These are phyloP conservation scores for Gymnogyps californianus DNA, from an alignment of 2,113 vertebrate genomes.

Conservation along the genomic window DNA sequence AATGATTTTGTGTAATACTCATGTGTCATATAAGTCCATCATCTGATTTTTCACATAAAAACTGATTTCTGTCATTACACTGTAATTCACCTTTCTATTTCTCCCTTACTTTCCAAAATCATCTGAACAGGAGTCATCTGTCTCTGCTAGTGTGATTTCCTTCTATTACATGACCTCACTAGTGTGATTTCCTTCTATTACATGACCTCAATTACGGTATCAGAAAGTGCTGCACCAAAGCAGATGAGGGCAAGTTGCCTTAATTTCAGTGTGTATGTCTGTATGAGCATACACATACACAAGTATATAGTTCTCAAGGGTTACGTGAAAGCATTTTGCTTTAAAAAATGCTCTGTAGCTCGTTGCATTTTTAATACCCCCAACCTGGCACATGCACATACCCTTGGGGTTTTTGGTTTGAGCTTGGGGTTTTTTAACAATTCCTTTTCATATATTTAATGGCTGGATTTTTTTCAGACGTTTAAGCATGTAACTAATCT, in stretches of 20 bases:
- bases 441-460: not conserved
- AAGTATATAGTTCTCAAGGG: not conserved
- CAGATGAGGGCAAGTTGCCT: not conserved
- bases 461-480: not conserved
- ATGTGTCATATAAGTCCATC: not conserved
- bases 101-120: conserved; percentile 4
- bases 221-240: not conserved
- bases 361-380: not conserved
- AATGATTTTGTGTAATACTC: not conserved
- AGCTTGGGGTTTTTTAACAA: not conserved
- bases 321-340: not conserved
- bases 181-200: not conserved
- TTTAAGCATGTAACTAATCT: not conserved
- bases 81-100: not conserved
- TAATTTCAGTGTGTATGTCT: not conserved
- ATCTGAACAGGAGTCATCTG: not conserved
- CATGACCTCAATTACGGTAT: not conserved
- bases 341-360: not conserved
- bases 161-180: not conserved
- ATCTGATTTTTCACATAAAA: conserved; percentile 21
- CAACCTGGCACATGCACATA: accelerated
- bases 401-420: not conserved
- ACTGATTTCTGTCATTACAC: not conserved
- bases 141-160: conserved; percentile 1
- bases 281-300: not conserved